Percentiles rank a stretch among this genome's conserved stretches.
Conservation (phyloP, 1,140 invertebrate genomes). For the Matsumurasca onukii region DNA sequence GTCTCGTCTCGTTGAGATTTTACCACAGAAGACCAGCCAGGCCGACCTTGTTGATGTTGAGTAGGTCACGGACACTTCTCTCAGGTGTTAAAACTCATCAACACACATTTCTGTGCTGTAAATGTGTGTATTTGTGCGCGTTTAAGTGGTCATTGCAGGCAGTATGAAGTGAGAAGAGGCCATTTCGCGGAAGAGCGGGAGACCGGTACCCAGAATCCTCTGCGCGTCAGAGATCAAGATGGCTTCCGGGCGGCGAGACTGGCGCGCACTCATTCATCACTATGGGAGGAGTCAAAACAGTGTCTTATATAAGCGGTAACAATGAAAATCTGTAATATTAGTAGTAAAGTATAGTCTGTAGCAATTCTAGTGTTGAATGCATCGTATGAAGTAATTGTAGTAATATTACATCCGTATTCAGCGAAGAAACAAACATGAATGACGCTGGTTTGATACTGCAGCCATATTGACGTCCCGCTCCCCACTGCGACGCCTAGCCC, state of each 20-base stretch:
- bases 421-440: too few species aligned
- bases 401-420: too few species aligned
- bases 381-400: too few species aligned
- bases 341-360: too few species aligned
- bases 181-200: not conserved
- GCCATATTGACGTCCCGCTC: constrained; percentile 18
- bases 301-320: too few species aligned
- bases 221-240: constrained; percentile 18
- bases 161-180: not conserved
- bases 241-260: constrained; percentile 7
- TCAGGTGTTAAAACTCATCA: not conserved
- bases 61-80: not conserved
- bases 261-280: too few species aligned
- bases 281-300: constrained; percentile 17
- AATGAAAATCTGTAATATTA: too few species aligned
- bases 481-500: not conserved
- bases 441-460: too few species aligned
- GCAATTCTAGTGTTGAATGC: too few species aligned
- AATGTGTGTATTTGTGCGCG: not conserved
- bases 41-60: not conserved
- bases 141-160: not conserved
- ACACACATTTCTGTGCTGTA: not conserved
- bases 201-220: constrained; percentile 10
- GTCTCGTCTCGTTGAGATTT: not conserved
- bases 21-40: not conserved